Conservation (phyloP, 2,888 invertebrate species). For the Pollenia labialis region DNA sequence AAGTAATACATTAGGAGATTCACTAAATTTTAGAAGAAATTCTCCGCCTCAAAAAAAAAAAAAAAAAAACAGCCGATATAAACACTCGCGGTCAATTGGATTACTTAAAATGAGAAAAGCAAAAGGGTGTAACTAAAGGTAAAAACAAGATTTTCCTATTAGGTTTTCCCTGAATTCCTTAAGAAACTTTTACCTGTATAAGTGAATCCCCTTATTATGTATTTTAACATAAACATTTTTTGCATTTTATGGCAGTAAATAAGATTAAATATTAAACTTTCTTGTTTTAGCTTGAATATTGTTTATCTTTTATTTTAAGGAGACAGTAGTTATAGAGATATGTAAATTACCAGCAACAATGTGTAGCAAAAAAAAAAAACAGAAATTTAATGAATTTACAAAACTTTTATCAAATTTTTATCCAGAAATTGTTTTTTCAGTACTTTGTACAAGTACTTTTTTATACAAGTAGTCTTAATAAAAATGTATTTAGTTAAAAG, state of each 20-base stretch:
- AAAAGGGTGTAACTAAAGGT: too few relatives aligned
- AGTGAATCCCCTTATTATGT: slow-evolving; percentile 35
- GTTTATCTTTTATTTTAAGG: slow-evolving; percentile 16
- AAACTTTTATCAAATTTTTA: slow-evolving; percentile 71
- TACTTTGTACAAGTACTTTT: slow-evolving; percentile 4
- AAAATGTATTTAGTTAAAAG: slow-evolving; percentile 47
- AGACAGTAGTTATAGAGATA: slow-evolving; percentile 62
- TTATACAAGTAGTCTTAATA: slow-evolving; percentile 5
- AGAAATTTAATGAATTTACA: slow-evolving; percentile 70
- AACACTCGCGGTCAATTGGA: too few relatives aligned
- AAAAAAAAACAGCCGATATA: too few relatives aligned
- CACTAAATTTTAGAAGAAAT: too few relatives aligned
- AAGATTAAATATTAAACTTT: slow-evolving; percentile 71
- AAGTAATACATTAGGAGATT: too few relatives aligned
- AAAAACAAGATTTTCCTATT: too few relatives aligned
- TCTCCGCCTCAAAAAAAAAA: too few relatives aligned
- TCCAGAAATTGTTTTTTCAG: slow-evolving; percentile 22
- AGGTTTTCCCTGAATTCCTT: too few relatives aligned
- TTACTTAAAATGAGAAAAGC: too few relatives aligned
- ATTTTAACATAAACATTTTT: slow-evolving; percentile 45
- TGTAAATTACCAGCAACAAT: slow-evolving; percentile 56
- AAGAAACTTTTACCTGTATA: neutral
- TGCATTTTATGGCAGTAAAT: slow-evolving; percentile 67
- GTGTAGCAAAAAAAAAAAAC: slow-evolving; percentile 16
- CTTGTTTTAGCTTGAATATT: slow-evolving; percentile 42